Evolutionary conservation across 2,113 vertebrate species (phyloP).

Genomic region (Seriola dumerili): DNA sequence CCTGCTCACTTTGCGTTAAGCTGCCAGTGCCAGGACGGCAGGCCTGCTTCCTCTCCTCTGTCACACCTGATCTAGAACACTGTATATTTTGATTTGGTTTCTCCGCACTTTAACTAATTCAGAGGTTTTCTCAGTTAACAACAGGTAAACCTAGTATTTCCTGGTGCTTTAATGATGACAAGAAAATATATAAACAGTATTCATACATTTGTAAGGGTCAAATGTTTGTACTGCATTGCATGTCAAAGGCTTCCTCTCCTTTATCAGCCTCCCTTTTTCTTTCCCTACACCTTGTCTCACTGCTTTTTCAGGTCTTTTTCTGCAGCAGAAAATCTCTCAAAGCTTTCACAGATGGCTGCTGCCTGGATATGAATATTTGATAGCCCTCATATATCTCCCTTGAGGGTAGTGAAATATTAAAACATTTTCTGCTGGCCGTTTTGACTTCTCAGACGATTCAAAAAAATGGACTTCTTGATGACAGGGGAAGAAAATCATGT

Average conservation of each 20-base stretch:
- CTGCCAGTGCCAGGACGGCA: background rate
- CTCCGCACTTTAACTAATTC: background rate
- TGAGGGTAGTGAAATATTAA: slow-evolving; percentile 81
- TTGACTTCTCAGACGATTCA: slow-evolving; percentile 40
- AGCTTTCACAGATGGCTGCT: slow-evolving; percentile 74
- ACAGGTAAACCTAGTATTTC: background rate
- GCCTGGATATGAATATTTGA: slow-evolving; percentile 82
- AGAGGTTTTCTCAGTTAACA: background rate
- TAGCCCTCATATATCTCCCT: slow-evolving; percentile 74
- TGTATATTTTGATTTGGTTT: background rate
- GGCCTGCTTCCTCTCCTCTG: background rate
- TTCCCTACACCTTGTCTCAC: slow-evolving; percentile 44
- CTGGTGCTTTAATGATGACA: background rate
- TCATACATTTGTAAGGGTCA: background rate
- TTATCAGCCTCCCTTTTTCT: background rate
- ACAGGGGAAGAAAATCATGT: background rate
- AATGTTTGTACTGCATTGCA: slow-evolving; percentile 1
- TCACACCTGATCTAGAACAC: background rate
- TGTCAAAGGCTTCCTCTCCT: slow-evolving; percentile 6
- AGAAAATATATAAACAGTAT: background rate
- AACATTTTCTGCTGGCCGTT: slow-evolving; percentile 71
- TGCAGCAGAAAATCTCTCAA: slow-evolving; percentile 57
- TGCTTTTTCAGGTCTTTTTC: slow-evolving; percentile 43
- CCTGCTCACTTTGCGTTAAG: background rate
- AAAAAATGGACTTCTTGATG: slow-evolving; percentile 27